Conservation (phyloP, 2,113 vertebrate species). For the Psammodynastes pulverulentus region DNA sequence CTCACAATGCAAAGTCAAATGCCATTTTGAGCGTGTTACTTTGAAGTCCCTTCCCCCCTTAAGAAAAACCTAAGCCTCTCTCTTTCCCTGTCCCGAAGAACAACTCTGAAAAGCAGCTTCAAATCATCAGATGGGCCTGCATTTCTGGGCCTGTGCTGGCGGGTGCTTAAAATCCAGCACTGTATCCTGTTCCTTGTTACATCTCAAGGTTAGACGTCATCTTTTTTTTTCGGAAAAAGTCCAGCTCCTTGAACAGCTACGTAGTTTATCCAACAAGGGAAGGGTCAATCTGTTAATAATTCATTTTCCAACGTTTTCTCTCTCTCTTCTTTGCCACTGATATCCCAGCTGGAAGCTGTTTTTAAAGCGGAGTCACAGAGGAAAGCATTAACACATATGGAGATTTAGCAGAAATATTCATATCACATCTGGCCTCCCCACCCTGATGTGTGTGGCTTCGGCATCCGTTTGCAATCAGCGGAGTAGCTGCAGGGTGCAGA, state of each 20-base stretch:
- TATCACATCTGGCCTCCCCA: background rate
- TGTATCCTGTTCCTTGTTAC: slow-evolving; percentile 21
- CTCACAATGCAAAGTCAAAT: slow-evolving; percentile 1
- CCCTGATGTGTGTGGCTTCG: background rate
- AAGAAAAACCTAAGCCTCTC: background rate
- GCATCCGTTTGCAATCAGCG: background rate
- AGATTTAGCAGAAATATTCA: background rate
- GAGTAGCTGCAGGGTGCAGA: background rate
- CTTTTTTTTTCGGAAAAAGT: slow-evolving; percentile 24
- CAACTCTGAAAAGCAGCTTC: background rate
- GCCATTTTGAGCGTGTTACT: slow-evolving; percentile 9
- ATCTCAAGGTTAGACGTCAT: slow-evolving; percentile 33
- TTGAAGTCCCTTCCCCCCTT: slow-evolving; percentile 12
- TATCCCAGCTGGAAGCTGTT: slow-evolving; percentile 26
- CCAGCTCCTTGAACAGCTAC: slow-evolving; percentile 47
- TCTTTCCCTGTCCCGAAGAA: background rate
- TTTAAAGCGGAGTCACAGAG: background rate
- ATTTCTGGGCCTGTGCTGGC: background rate
- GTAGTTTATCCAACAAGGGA: slow-evolving; percentile 43
- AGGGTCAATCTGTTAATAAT: slow-evolving; percentile 55
- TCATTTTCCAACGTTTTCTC: slow-evolving; percentile 42
- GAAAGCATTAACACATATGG: background rate
- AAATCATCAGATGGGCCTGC: background rate
- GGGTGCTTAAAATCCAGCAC: slow-evolving; percentile 44
- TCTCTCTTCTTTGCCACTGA: slow-evolving; percentile 38